Base-by-base conservation (phyloP, 1,140 invertebrate genomes). In the Trichoplusia ni region DNA sequence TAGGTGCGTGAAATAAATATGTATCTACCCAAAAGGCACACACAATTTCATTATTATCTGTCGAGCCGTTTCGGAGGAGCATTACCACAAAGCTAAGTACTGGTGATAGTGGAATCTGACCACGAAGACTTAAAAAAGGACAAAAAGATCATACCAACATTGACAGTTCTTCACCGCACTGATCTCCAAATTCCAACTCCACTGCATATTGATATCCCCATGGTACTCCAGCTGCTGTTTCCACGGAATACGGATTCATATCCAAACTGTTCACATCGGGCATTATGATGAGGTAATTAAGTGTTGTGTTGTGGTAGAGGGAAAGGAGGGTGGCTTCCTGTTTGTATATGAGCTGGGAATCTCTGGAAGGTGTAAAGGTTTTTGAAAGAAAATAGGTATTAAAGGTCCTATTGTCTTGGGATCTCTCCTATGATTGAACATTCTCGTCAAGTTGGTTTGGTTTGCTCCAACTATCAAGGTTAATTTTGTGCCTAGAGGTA, bases 181-280 rank as follows among this genome's bases (percentile, higher is more conserved):
- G 70, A 4, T 70, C 53, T 3, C 67, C 73, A 53, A 82, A 82
- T 0, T 77, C 67, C 35, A 87, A 67, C 11, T 85, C 77, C 23
- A 91, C 69, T 8, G 67, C 76, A 77, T 91, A 91, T 49, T 90
- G 65, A 37, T 80, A 83, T 0, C 66, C 69, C 40, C 69, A 69
- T 11, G 63, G 72, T 1, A 73, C 56, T 14, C 77, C 82, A 4
- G 42, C 67, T 2, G 62, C 61, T 5, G 73, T 67, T 44, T 86
- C 81, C 5, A 90, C 60, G 0, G 35, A 33, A 27, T 91, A 91
- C 3, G 90, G 81, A 38, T 91, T 89, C 4, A 72, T 23, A 13
- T 79, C 67, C 51, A 90, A 46, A 42, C 82, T 68, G 56, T 90
- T 90, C 1, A 75, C 69, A 61, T 90, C 84, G 2, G 89, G 90